phyloP scores from a whole-genome alignment of 1,140 invertebrate species.

The Lucilia sericata region DNA sequence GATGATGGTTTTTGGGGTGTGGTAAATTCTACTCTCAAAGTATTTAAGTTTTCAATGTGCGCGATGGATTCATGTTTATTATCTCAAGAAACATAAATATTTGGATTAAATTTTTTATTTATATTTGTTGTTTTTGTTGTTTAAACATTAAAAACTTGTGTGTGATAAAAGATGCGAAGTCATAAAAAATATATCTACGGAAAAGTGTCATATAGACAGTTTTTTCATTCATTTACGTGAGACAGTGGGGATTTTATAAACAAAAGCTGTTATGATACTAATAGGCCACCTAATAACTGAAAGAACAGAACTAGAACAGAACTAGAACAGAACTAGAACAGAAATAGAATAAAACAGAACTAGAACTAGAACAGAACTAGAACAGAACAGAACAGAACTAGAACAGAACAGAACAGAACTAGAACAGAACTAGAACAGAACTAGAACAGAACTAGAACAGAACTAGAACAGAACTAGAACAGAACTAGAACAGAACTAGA shows the following conservation, averaged over 20 bases:
- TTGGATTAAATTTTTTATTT: conserved; percentile 36
- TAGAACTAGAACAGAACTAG: too few relatives aligned
- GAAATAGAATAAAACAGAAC: too few relatives aligned
- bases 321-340: too few relatives aligned
- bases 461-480: too few relatives aligned
- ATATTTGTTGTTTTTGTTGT: not conserved
- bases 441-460: too few relatives aligned
- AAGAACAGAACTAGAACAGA: too few relatives aligned
- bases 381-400: too few relatives aligned
- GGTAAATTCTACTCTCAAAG: not conserved
- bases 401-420: too few relatives aligned
- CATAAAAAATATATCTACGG: not conserved
- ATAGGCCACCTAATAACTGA: too few relatives aligned
- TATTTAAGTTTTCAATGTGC: not conserved
- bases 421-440: too few relatives aligned
- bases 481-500: too few relatives aligned
- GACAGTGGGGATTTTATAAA: not conserved
- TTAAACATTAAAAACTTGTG: not conserved
- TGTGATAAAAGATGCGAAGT: not conserved
- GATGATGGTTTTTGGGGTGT: conserved; percentile 32
- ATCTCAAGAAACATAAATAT: conserved; percentile 38
- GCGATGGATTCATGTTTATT: not conserved
- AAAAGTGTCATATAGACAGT: conserved; percentile 6
- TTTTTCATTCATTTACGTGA: not conserved
- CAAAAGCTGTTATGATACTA: too few relatives aligned